phyloP scores from a whole-genome alignment of 2,113 vertebrate species.

The Psophia crepitans region DNA sequence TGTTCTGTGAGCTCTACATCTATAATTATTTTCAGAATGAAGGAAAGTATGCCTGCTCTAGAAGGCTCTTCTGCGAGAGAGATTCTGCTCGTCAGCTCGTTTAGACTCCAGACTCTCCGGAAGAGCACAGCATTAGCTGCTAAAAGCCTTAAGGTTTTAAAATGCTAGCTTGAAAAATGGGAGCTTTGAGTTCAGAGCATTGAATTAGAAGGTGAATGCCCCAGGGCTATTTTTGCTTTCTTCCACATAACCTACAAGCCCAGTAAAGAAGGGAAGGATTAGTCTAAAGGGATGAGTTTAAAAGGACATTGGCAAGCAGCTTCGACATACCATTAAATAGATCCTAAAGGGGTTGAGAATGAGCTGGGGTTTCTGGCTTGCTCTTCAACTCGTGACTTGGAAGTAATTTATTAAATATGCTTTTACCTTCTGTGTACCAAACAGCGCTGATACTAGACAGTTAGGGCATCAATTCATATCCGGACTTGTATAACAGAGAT shows the following conservation, averaged over 20 bases:
- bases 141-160: slow-evolving; percentile 31
- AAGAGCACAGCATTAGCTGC: not conserved
- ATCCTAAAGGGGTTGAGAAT: not conserved
- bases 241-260: slow-evolving; percentile 16
- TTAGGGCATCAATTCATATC: not conserved
- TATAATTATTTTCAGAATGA: not conserved
- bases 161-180: slow-evolving; percentile 32
- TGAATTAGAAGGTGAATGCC: not conserved
- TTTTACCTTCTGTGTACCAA: not conserved
- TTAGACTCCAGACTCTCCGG: not conserved
- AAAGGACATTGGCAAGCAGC: not conserved
- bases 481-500: not conserved
- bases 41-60: not conserved
- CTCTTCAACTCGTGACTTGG: not conserved
- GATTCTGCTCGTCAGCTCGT: slow-evolving; percentile 1
- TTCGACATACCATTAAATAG: not conserved
- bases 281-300: slow-evolving; percentile 26
- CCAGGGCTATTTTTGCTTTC: slow-evolving; percentile 21
- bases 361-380: not conserved
- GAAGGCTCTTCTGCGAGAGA: not conserved
- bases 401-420: not conserved
- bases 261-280: not conserved
- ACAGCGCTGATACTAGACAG: not conserved
- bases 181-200: not conserved
- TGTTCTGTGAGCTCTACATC: not conserved